Conservation (phyloP, 2,113 vertebrate genomes). For the Neopipo cinnamomea region DNA sequence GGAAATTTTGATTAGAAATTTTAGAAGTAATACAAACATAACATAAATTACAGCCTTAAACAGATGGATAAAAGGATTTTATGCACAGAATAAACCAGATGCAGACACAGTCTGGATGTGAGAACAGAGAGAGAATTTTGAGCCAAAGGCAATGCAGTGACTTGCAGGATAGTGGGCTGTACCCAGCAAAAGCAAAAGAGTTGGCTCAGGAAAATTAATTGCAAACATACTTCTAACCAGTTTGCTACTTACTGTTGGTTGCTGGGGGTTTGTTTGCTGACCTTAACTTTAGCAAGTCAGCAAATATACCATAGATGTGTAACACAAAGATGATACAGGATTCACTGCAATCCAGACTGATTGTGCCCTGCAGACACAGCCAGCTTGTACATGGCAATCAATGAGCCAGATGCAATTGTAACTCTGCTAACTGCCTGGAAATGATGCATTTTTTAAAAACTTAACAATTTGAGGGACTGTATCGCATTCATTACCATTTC, state of each 20-base stretch:
- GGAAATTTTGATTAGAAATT: not conserved
- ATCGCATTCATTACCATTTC: conserved; percentile 57
- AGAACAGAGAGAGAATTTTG: not conserved
- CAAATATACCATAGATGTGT: not conserved
- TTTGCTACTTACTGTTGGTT: not conserved
- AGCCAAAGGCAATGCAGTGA: not conserved
- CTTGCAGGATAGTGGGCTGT: not conserved
- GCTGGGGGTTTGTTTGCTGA: not conserved
- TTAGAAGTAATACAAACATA: not conserved
- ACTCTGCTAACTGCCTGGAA: conserved; percentile 21
- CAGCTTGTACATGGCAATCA: not conserved
- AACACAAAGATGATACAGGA: not conserved
- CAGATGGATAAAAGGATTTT: not conserved
- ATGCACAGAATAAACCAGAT: not conserved
- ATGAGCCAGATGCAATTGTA: conserved; percentile 17
- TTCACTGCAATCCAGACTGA: not conserved
- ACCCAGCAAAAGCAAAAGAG: not conserved
- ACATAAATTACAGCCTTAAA: not conserved
- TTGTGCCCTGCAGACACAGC: not conserved
- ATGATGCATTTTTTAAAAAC: not conserved
- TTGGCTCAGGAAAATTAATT: not conserved
- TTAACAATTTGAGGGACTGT: not conserved
- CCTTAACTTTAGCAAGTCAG: not conserved
- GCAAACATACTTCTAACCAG: not conserved
- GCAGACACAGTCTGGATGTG: not conserved